Percentiles rank a stretch among this genome's conserved stretches.
Conservation (phyloP, 2,888 invertebrate genomes). For the Acanthopleura granulata region DNA sequence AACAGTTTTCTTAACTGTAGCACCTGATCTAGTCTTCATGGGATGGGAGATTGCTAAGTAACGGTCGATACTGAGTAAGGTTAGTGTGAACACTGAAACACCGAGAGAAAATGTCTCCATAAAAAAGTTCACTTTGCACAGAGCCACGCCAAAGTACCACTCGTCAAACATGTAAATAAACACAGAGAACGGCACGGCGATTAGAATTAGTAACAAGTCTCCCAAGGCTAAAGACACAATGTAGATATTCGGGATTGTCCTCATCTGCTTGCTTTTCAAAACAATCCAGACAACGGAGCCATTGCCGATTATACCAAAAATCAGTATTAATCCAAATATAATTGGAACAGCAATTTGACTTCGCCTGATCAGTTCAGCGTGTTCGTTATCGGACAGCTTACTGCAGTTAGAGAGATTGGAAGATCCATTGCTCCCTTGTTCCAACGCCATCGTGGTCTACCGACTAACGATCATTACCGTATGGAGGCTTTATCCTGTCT, state of each 20-base stretch:
- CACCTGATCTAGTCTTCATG: constrained; percentile 79
- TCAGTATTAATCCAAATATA: constrained; percentile 84
- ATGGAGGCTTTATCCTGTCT: too few species aligned
- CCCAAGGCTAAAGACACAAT: constrained; percentile 87
- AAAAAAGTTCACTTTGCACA: constrained; percentile 83
- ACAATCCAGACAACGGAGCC: constrained; percentile 86
- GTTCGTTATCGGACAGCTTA: too few species aligned
- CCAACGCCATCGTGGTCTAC: too few species aligned
- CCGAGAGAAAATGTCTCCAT: constrained; percentile 91
- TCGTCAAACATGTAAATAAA: constrained; percentile 87
- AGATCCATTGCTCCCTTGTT: too few species aligned
- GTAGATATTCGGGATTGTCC: constrained; percentile 86
- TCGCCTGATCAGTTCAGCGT: too few species aligned
- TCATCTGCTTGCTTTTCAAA: constrained; percentile 82
- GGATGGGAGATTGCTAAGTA: constrained; percentile 94
- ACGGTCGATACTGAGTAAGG: constrained; percentile 89
- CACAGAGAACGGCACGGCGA: constrained; percentile 86
- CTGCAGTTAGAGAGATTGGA: too few species aligned
- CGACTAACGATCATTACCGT: too few species aligned
- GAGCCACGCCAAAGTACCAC: constrained; percentile 90
- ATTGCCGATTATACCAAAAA: constrained; percentile 87
- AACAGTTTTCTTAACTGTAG: constrained; percentile 80
- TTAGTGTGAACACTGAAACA: constrained; percentile 92
- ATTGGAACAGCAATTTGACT: constrained; percentile 80
- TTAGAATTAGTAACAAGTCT: constrained; percentile 85